phyloP scores from a whole-genome alignment of 2,888 invertebrate species.

The Boloria euphrosyne region DNA sequence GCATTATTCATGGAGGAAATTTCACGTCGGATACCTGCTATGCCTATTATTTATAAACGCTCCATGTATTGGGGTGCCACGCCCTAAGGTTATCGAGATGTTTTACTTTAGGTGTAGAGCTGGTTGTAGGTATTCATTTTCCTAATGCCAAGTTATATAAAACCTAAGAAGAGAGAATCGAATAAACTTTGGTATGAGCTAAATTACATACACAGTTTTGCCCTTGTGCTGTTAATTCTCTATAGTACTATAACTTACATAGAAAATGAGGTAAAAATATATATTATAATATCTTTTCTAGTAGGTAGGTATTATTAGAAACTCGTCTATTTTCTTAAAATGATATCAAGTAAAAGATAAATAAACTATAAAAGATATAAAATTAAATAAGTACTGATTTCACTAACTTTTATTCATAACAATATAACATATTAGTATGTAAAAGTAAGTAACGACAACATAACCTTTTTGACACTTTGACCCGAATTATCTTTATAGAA shows the following conservation, averaged over 20 bases:
- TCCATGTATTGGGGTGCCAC: slow-evolving; percentile 45
- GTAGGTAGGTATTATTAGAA: no score
- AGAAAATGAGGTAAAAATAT: no score
- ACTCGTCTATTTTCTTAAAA: no score
- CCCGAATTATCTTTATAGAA: slow-evolving; percentile 4
- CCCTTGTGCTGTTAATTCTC: no score
- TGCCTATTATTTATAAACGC: slow-evolving; percentile 70
- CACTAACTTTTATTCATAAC: no score
- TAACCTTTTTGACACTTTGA: background rate
- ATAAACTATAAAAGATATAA: background rate
- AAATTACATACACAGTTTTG: no score
- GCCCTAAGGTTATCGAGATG: slow-evolving; percentile 25
- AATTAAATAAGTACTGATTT: no score
- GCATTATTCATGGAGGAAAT: slow-evolving; percentile 77
- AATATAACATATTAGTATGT: no score
- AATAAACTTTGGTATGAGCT: background rate
- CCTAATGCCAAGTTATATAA: background rate
- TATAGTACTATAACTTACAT: no score
- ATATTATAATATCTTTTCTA: no score
- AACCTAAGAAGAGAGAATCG: background rate
- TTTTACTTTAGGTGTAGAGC: slow-evolving; percentile 18
- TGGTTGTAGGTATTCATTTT: background rate
- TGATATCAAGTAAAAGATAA: background rate
- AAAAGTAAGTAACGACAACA: background rate
- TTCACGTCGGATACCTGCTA: slow-evolving; percentile 60